Evolutionary conservation across 2,888 invertebrate genomes (phyloP), one percentile per base, ranked within the genome.

Genomic region (Eristalis intricaria): DNA sequence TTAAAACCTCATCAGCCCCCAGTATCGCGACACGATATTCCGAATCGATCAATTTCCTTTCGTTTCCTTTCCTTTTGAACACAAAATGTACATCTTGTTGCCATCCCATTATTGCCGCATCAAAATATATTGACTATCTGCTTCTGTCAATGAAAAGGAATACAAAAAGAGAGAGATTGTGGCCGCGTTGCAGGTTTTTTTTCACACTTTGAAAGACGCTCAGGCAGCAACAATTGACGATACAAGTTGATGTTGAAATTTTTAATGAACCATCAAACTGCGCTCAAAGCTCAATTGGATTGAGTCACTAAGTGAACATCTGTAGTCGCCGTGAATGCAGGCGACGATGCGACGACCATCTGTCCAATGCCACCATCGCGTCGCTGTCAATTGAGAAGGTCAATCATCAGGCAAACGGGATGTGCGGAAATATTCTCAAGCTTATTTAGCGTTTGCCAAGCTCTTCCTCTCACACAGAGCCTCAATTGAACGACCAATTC

Each of bases 391-490:
- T 60, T 73, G 43, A 64, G 29, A 15, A 32, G 73, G 38, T 61
- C 35, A 19, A 19, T 56, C 50, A 23, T 73, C 64, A 32, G 15
- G 50, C 50, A 64, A 74, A 74, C 29, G 23, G 43, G 63, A 73
- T 56, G 64, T 50, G 74, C 56, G 40, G 71, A 56, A 32, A 43
- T 15, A 22, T 73, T 73, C 73, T 15, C 73, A 74, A 74, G 74
- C 64, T 56, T 64, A 74, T 74, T 74, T 26, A 65, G 23, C n/a
- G 11, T 35, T n/a, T 64, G 56, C 23, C 35, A 26, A 64, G 19
- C 23, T 56, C 64, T 38, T 58, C 68, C 22, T 70, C 22, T 15
- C 19, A 32, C 23, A 26, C 63, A 73, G 63, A 43, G 10, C 22
- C 22, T 26, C 63, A 73, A 73, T 63, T 73, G 61, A n/a, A 38